Conservation (phyloP, 2,113 vertebrate species). For the Odocoileus virginianus region DNA sequence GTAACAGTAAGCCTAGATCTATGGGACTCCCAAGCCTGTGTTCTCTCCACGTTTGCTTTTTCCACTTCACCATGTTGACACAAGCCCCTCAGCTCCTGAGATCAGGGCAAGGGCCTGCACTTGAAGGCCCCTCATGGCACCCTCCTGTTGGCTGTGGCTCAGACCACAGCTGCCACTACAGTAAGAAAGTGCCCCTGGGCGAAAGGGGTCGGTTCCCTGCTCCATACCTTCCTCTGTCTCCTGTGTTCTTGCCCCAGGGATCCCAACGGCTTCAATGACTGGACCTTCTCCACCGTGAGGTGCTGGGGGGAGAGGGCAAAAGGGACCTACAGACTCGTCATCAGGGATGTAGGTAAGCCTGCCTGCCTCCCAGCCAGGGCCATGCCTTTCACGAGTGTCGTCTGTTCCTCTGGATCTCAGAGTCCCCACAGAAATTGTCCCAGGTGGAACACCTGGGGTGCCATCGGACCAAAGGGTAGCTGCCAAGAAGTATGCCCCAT, state of each 20-base stretch:
- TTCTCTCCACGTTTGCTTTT: neutral
- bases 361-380: neutral
- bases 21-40: accelerated
- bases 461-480: neutral
- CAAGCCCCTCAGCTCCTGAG: neutral
- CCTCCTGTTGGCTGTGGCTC: neutral
- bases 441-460: neutral
- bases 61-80: accelerated
- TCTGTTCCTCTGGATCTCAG: neutral
- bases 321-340: slow-evolving; percentile 87
- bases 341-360: slow-evolving; percentile 89
- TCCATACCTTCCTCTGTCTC: accelerated
- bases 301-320: slow-evolving; percentile 94
- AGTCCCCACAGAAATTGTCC: neutral
- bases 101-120: neutral
- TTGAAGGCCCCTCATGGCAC: neutral
- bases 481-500: neutral
- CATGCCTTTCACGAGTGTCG: neutral
- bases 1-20: neutral
- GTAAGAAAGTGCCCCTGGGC: neutral
- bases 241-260: slow-evolving; percentile 78
- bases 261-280: slow-evolving; percentile 88
- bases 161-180: neutral
- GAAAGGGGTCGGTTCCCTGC: accelerated
- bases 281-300: slow-evolving; percentile 97